phyloP scores from a whole-genome alignment of 2,888 invertebrate species.

The Iselma pallidipennis region DNA sequence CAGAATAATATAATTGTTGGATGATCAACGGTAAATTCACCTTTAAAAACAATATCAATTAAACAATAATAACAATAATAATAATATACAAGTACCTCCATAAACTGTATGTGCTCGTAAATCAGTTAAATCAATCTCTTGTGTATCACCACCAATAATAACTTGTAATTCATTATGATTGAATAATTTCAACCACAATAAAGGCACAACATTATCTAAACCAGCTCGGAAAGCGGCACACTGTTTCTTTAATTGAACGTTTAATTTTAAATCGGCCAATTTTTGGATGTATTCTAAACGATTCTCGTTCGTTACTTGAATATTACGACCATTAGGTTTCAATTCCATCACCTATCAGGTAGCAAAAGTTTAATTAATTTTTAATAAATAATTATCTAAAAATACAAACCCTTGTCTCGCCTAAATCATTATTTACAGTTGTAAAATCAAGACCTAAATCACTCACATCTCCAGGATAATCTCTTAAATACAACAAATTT shows the following conservation, averaged over 20 bases:
- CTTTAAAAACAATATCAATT: constrained; percentile 50
- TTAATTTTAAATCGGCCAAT: constrained; percentile 94
- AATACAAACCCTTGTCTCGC: constrained; percentile 73
- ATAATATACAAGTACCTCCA: constrained; percentile 60
- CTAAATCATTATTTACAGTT: constrained; percentile 85
- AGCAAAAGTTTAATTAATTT: no score
- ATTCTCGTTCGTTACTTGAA: constrained; percentile 89
- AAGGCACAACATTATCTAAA: constrained; percentile 85
- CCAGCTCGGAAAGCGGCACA: constrained; percentile 89
- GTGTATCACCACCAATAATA: constrained; percentile 94
- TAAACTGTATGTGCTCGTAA: constrained; percentile 86
- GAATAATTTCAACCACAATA: constrained; percentile 95
- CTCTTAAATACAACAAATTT: constrained; percentile 85
- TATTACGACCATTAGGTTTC: constrained; percentile 87
- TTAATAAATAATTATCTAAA: not conserved
- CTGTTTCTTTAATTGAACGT: constrained; percentile 85
- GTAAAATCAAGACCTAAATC: constrained; percentile 94
- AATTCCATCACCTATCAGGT: constrained; percentile 81
- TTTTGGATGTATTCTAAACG: constrained; percentile 95
- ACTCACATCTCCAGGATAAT: constrained; percentile 82
- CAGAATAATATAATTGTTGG: constrained; percentile 88
- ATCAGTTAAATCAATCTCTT: constrained; percentile 92
- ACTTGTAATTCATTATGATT: constrained; percentile 92
- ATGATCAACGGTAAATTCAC: constrained; percentile 82
- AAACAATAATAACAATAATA: not conserved